phyloP scores from a whole-genome alignment of 2,888 invertebrate genomes.

The Netelia fuscicornis region DNA sequence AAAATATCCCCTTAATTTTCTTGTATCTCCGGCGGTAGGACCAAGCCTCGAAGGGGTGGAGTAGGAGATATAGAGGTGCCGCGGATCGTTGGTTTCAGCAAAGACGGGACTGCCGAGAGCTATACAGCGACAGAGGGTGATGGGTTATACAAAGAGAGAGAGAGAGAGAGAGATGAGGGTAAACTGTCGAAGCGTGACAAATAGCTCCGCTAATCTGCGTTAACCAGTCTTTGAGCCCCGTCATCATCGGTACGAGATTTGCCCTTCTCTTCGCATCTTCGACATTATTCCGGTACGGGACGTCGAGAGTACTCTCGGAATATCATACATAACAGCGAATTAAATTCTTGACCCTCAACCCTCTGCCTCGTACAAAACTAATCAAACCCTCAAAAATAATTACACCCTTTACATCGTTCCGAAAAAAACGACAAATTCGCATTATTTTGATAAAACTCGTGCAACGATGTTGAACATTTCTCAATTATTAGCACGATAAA shows the following conservation, averaged over 20 bases:
- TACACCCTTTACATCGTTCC: background rate
- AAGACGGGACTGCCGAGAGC: conserved; percentile 58
- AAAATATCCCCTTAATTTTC: conserved; percentile 66
- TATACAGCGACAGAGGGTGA: conserved; percentile 51
- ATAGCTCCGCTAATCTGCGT: conserved; percentile 84
- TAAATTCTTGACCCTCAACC: conserved; percentile 37
- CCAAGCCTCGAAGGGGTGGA: conserved; percentile 70
- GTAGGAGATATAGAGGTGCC: conserved; percentile 65
- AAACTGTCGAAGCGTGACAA: conserved; percentile 83
- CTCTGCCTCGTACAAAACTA: conserved; percentile 9
- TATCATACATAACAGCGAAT: conserved; percentile 63
- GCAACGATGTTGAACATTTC: no score
- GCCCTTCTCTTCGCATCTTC: conserved; percentile 42
- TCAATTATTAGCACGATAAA: no score
- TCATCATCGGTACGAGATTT: conserved; percentile 75
- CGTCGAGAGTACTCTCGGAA: conserved; percentile 69
- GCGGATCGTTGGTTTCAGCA: conserved; percentile 55
- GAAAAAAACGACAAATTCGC: no score
- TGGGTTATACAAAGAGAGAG: conserved; percentile 45
- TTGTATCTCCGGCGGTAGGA: conserved; percentile 66
- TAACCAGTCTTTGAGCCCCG: conserved; percentile 82
- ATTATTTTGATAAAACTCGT: no score
- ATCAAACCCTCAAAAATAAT: background rate
- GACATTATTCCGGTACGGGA: conserved; percentile 77
- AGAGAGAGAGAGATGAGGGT: conserved; percentile 71